Evolutionary conservation across 2,113 vertebrate genomes (phyloP).

Genomic region (Choloepus hoffmanni): DNA sequence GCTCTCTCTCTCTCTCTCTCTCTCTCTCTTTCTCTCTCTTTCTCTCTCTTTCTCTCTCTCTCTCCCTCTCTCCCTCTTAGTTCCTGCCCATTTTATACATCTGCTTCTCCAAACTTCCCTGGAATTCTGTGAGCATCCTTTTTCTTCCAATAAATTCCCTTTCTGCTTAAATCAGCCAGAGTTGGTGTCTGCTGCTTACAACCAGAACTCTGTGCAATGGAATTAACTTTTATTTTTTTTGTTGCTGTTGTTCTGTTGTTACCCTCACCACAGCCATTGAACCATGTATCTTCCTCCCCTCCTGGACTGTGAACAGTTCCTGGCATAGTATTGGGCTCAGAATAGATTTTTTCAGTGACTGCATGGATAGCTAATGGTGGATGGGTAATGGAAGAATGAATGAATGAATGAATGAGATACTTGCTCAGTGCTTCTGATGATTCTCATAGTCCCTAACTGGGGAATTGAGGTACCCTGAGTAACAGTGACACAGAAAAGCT

Average conservation of each 20-base stretch:
- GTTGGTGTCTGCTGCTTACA: neutral
- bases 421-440: neutral
- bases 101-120: neutral
- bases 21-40: neutral
- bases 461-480: neutral
- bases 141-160: neutral
- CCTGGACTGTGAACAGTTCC: neutral
- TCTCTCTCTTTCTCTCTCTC: too few relatives aligned
- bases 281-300: neutral
- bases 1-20: too few relatives aligned
- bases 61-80: neutral
- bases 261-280: neutral
- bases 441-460: neutral
- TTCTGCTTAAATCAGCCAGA: neutral
- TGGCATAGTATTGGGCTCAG: neutral
- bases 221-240: neutral
- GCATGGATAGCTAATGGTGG: neutral
- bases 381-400: neutral
- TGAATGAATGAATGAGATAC: neutral
- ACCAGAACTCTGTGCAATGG: neutral
- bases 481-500: neutral
- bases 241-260: neutral
- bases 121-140: neutral
- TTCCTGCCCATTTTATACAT: neutral
- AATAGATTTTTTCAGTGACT: neutral